These are phyloP conservation scores for Scleropages formosus DNA, from an alignment of 2,797 vertebrate genomes.

Conservation along the genomic window DNA sequence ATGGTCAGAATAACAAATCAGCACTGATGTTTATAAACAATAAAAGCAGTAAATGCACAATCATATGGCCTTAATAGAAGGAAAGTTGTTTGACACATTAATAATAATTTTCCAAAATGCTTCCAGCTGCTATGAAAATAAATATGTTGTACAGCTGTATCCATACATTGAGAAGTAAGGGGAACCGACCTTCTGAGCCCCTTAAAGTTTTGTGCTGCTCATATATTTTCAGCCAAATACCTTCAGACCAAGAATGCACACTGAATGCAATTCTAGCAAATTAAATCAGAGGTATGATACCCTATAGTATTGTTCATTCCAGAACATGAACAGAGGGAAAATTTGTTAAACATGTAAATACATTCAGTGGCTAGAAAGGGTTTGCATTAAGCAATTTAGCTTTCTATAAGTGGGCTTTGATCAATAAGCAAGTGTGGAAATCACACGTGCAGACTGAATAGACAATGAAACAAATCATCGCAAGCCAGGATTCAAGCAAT, in stretches of 20 bases:
- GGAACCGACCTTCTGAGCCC: background rate
- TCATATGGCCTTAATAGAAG: too few relatives aligned
- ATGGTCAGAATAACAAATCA: background rate
- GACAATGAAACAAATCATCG: background rate
- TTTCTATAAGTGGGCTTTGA: background rate
- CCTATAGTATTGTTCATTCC: background rate
- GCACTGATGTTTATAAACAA: background rate
- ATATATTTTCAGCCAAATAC: background rate
- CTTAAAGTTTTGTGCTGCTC: background rate
- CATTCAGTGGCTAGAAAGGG: background rate
- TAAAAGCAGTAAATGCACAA: background rate
- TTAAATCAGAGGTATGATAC: too few relatives aligned
- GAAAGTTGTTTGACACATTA: too few relatives aligned
- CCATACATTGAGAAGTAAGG: too few relatives aligned
- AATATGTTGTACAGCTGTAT: background rate
- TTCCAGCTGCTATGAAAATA: too few relatives aligned
- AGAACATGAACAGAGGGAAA: background rate
- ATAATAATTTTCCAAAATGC: too few relatives aligned
- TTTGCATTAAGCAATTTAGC: background rate
- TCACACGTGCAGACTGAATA: background rate
- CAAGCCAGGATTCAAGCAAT: too few relatives aligned
- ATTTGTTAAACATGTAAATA: background rate
- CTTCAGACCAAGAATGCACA: background rate
- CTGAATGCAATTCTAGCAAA: background rate
- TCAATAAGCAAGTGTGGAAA: background rate